Conservation (phyloP, 2,797 vertebrate species). For the Distichodus sexfasciatus region DNA sequence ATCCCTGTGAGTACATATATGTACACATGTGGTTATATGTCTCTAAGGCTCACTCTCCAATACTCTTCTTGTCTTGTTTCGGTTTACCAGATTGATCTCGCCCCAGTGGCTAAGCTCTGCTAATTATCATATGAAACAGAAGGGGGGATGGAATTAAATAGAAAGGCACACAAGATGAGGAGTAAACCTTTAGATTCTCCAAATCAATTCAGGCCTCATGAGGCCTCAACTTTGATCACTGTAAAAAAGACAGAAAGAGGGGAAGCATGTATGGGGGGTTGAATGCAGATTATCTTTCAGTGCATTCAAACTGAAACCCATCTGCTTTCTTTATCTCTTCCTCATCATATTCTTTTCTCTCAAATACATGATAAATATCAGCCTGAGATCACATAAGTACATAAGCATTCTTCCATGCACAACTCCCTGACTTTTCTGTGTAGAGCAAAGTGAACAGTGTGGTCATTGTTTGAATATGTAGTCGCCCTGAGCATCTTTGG, state of each 20-base stretch:
- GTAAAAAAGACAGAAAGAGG: constrained; percentile 31
- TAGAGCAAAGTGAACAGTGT: constrained; percentile 71
- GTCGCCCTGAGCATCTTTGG: constrained; percentile 59
- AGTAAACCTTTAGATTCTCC: constrained; percentile 34
- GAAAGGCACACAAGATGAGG: constrained; percentile 25
- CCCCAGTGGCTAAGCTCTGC: constrained; percentile 31
- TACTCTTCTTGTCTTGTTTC: constrained; percentile 5
- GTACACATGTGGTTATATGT: constrained; percentile 5
- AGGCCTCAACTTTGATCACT: constrained; percentile 48
- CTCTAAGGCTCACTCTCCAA: constrained; percentile 19
- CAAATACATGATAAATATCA: constrained; percentile 67
- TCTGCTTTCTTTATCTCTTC: constrained; percentile 41
- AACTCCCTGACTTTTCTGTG: background rate
- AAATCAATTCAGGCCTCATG: constrained; percentile 46
- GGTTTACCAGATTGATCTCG: constrained; percentile 28
- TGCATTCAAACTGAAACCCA: constrained; percentile 54
- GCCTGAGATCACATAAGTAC: constrained; percentile 67
- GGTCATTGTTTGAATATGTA: constrained; percentile 68
- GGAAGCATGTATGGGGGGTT: constrained; percentile 20
- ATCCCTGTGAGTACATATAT: constrained; percentile 82
- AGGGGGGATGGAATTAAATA: constrained; percentile 40
- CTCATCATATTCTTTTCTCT: constrained; percentile 34
- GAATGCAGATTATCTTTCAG: constrained; percentile 62
- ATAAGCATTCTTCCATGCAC: constrained; percentile 48
- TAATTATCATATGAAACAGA: constrained; percentile 48